Percentiles rank a stretch among this genome's conserved stretches.
Conservation (phyloP, 37 sponge, comb jelly and placozoan species). For the Cladorhizidae sp. region DNA sequence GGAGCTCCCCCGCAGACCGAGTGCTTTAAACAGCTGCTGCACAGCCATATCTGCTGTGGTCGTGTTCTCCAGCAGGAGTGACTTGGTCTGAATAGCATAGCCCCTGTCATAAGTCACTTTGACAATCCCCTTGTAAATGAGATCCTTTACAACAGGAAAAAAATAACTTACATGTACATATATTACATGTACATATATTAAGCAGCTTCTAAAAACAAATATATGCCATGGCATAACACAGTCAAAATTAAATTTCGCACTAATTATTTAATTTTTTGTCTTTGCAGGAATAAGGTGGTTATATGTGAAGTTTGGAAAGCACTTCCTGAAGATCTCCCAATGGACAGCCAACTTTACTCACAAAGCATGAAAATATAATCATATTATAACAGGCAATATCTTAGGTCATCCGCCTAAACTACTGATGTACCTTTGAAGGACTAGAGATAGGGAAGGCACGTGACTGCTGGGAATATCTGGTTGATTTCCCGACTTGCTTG, state of each 20-base stretch:
- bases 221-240: background rate
- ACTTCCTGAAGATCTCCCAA: no score
- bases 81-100: constrained; percentile 77
- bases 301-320: no score
- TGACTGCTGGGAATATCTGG: constrained; percentile 10
- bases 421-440: constrained; percentile 31
- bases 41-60: constrained; percentile 54
- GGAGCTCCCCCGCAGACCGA: constrained; percentile 57
- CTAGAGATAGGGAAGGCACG: constrained; percentile 43
- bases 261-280: no score
- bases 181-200: background rate
- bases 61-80: constrained; percentile 55
- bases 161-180: no score
- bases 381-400: no score
- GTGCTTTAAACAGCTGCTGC: constrained; percentile 51
- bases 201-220: background rate
- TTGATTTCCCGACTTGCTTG: constrained; percentile 43
- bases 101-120: constrained; percentile 76
- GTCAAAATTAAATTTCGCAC: background rate
- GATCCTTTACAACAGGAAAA: constrained; percentile 37
- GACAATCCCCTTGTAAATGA: constrained; percentile 60
- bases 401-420: background rate
- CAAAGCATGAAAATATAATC: no score
- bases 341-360: no score
- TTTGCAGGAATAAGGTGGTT: no score